Percentiles rank a stretch among this genome's conserved stretches.
Evolutionary conservation across 2,888 invertebrate species (phyloP).

Genomic region (Deilephila porcellus): DNA sequence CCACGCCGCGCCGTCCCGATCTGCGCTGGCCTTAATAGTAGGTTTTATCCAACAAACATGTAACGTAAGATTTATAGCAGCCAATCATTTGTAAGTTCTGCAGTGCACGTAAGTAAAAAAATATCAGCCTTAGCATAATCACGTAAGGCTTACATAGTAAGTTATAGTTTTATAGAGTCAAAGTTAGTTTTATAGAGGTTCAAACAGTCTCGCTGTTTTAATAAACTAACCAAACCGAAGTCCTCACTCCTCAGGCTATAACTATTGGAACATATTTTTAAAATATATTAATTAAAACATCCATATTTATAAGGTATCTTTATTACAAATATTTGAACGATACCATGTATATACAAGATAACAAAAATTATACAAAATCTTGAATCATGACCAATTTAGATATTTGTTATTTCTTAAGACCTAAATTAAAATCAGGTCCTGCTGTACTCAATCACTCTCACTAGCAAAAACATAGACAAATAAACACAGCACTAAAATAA

Average conservation of each 20-base stretch:
- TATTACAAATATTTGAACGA: conserved; percentile 73
- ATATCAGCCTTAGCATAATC: too few relatives aligned
- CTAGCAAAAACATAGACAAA: conserved; percentile 38
- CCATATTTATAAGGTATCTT: conserved; percentile 70
- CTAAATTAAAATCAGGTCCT: conserved; percentile 36
- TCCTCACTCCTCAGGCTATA: background rate
- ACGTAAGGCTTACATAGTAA: too few relatives aligned
- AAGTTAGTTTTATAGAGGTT: too few relatives aligned
- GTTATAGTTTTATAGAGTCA: too few relatives aligned
- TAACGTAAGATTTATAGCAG: too few relatives aligned
- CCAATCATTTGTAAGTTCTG: too few relatives aligned
- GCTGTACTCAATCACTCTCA: conserved; percentile 36
- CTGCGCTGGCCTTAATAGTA: too few relatives aligned
- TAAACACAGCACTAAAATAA: conserved; percentile 41
- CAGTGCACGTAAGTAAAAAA: too few relatives aligned
- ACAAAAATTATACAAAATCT: conserved; percentile 54
- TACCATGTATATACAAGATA: conserved; percentile 70
- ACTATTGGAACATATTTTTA: background rate
- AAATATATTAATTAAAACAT: conserved; percentile 56
- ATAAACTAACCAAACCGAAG: too few relatives aligned
- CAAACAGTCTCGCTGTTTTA: too few relatives aligned
- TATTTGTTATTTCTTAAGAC: conserved; percentile 35
- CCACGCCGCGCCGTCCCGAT: too few relatives aligned
- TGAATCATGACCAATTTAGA: conserved; percentile 35
- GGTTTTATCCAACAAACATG: too few relatives aligned